Evolutionary conservation across 2,113 vertebrate genomes (phyloP), one percentile per base, ranked within the genome.

Genomic region (Callopanchax toddi): DNA sequence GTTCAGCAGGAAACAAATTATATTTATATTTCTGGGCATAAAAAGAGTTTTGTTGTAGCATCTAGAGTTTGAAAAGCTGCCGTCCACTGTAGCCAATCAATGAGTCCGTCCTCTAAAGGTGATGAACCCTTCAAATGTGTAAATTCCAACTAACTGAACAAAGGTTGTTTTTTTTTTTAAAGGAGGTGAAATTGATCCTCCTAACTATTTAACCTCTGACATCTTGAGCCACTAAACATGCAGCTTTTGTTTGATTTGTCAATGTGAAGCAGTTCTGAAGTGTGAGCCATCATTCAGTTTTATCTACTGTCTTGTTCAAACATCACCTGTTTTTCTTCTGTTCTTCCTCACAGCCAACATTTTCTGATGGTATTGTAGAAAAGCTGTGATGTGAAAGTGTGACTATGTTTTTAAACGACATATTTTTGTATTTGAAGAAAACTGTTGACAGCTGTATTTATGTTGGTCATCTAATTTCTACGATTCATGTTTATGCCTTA

Each of bases 261-360:
- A 67, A 84, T 89, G 90, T 91, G 90, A 91, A 89, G 54, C 15
- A 1, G 58, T 53, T 56, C 1, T 39, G 13, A 51, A 79, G 82
- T 87, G 81, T 89, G 81, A 89, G 79, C 21, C 44, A n/a, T 61
- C 36, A 13, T 71, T 79, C 60, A 56, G 66, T 84, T 78, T 78
- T 56, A 69, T 68, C 18, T 29, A 40, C 25, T 9, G 25, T 21
- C 48, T 21, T 80, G 69, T 43, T 67, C 39, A 70, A 76, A 73
- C 81, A 62, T 84, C 66, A 82, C 44, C 43, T 42, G 40, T 21
- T 50, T 15, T 25, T 61, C 23, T 6, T 57, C 50, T 53, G 40
- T 56, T 67, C 40, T 13, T 55, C 61, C 25, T 53, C 15, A 20
- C 36, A 12, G 39, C 43, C 18, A 18, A 58, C 20, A 10, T 50